Evolutionary conservation across 2,113 vertebrate genomes (phyloP), one percentile per base, ranked within the genome.

Genomic region (Melospiza georgiana): DNA sequence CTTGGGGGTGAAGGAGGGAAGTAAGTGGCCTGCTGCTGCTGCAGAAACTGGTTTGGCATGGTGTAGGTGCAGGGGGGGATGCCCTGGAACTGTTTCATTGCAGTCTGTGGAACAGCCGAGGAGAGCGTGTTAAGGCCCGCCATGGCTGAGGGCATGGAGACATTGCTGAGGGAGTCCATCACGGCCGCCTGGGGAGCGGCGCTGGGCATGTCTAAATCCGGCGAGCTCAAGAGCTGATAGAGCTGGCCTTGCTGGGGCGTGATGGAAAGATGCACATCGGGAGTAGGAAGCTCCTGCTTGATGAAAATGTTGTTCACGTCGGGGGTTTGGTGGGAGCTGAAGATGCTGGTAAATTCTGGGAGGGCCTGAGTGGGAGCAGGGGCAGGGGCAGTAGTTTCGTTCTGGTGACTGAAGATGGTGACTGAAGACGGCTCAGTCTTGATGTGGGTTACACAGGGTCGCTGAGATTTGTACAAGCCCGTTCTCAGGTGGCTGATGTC

Each of bases 1-100:
- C 98, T 99, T 25, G 99, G 99, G 13, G 99, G 99, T 1, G 99
- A 99, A 5, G 99, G 99, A 52, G 99, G 99, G 67, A 99, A 98
- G 88, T 99, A 99, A 73, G 98, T 98, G 31, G 98, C 97, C 80
- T 98, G 98, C 48, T 98, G 98, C 66, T 98, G 98, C 66, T 98
- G 98, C 78, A 98, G 96, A 54, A 98, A 97, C 87, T 98, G 98
- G 44, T 96, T 98, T 37, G 98, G 97, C 94, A 98, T 98, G 12
- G 96, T 74, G 78, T 98, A 98, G 46, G 98, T 97, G 82, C 98
- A 98, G 3, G 97, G 97, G 59, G 97, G 98, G 90, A 99, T 97
- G 82, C 96, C 84, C 88, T 98, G 97, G 67, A 99, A 97, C 39
- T 97, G 98, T 96, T 99, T 99, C 88, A 98, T 97, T 6, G 98